Evolutionary conservation across 2,888 invertebrate genomes (phyloP).

Genomic region (Pammene fasciana): DNA sequence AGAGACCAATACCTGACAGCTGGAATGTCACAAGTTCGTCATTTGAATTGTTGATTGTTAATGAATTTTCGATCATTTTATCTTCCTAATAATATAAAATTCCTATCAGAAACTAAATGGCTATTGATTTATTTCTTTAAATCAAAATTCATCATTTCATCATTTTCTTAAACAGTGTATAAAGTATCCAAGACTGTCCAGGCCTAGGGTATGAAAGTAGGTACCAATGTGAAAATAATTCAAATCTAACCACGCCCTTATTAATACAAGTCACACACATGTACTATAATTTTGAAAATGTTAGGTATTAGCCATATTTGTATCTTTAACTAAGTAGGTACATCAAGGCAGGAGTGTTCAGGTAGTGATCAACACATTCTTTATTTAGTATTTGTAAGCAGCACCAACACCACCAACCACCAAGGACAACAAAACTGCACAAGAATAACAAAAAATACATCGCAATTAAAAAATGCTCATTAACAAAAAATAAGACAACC

Average conservation of each 20-base stretch:
- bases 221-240: neutral
- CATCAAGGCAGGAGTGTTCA: neutral
- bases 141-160: too few relatives aligned
- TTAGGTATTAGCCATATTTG: neutral
- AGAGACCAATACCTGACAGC: too few relatives aligned
- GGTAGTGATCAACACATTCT: neutral
- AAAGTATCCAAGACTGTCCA: too few relatives aligned
- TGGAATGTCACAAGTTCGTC: too few relatives aligned
- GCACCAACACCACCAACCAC: neutral
- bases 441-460: slow-evolving; percentile 14
- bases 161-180: too few relatives aligned
- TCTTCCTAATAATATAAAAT: too few relatives aligned
- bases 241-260: slow-evolving; percentile 7
- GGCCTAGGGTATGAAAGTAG: too few relatives aligned
- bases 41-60: too few relatives aligned
- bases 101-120: too few relatives aligned
- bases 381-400: neutral
- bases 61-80: too few relatives aligned
- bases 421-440: slow-evolving; percentile 5
- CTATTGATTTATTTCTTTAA: too few relatives aligned
- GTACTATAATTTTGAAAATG: neutral
- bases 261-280: too few relatives aligned
- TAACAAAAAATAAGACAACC: neutral
- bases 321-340: neutral
- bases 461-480: slow-evolving; percentile 9